Evolutionary conservation across 2,113 vertebrate genomes (phyloP), one percentile per base, ranked within the genome.

Genomic region (Polyodon spathula): DNA sequence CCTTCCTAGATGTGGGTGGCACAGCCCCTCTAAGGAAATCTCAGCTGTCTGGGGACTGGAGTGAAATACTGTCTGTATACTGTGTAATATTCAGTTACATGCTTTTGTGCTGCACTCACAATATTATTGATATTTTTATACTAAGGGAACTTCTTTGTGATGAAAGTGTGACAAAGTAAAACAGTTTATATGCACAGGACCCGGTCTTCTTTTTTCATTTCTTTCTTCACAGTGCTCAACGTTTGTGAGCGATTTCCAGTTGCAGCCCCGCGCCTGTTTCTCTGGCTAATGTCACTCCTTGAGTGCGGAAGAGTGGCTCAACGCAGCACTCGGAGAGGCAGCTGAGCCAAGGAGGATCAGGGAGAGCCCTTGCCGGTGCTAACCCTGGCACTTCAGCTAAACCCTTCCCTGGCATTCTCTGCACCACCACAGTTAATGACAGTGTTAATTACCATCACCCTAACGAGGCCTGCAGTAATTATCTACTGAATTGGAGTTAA

Each of bases 361-460:
- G 8, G 8, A 11, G 41, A 8, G n/a, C n/a, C n/a, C n/a, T n/a
- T n/a, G 16, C 1, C 15, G 55, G 8, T 40, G 14, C 40, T 41
- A 27, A 41, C 43, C 16, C 38, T 37, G 46, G 54, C 68, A 61
- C 67, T 65, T 60, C 66, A 56, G 54, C 53, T 14, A 57, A 61
- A 43, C 63, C 63, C 61, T 59, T 50, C 59, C 16, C 58, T 60
- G 62, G 56, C 68, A 55, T 39, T 44, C 15, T 59, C 12, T 44
- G 12, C 59, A 61, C 61, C 15, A 37, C 37, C 44, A 59, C 55
- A 63, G 57, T 65, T 75, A 71, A 70, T 71, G 66, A 66, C 69
- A 58, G 63, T 59, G 56, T 67, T 76, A 71, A 73, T 70, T 73
- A 70, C 68, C 57, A 50, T 52, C 52, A 61, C 58, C 61, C 71